Conservation (phyloP, 2,113 vertebrate species). For the Forbesichthys agassizii region DNA sequence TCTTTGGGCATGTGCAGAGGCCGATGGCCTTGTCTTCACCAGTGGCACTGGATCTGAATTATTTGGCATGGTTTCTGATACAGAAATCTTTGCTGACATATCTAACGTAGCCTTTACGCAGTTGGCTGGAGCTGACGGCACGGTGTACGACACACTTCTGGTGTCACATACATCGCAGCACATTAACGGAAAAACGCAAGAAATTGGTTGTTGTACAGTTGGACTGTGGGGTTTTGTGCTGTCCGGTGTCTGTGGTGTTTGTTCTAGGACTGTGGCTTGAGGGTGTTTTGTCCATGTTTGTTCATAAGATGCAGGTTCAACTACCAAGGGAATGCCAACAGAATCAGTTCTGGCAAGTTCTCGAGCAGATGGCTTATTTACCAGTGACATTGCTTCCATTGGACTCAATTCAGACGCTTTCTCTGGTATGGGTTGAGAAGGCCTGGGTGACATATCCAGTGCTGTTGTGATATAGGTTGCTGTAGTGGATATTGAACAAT, state of each 20-base stretch:
- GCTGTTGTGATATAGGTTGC: conserved; percentile 70
- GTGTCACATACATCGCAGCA: not conserved
- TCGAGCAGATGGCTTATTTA: conserved; percentile 57
- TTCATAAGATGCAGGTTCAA: conserved; percentile 36
- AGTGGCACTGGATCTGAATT: conserved; percentile 58
- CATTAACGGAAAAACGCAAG: not conserved
- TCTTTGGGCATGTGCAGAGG: conserved; percentile 33
- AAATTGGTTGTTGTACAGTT: conserved; percentile 18
- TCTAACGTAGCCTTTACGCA: conserved; percentile 57
- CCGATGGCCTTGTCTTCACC: conserved; percentile 43
- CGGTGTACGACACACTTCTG: not conserved
- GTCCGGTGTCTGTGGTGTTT: conserved; percentile 16
- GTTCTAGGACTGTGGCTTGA: conserved; percentile 8
- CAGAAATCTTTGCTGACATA: conserved; percentile 60
- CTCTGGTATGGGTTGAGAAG: conserved; percentile 33
- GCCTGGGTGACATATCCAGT: conserved; percentile 76
- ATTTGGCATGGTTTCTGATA: conserved; percentile 12
- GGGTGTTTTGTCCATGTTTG: conserved; percentile 10
- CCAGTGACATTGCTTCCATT: conserved; percentile 51
- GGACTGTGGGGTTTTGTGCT: not conserved
- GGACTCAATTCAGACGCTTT: conserved; percentile 9
- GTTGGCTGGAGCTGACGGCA: conserved; percentile 59
- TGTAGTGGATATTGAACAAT: conserved; percentile 49
- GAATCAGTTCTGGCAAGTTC: conserved; percentile 36
- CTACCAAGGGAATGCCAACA: conserved; percentile 53